Evolutionary conservation across 2,797 vertebrate genomes (phyloP).

Genomic region (Acipenser oxyrinchus): DNA sequence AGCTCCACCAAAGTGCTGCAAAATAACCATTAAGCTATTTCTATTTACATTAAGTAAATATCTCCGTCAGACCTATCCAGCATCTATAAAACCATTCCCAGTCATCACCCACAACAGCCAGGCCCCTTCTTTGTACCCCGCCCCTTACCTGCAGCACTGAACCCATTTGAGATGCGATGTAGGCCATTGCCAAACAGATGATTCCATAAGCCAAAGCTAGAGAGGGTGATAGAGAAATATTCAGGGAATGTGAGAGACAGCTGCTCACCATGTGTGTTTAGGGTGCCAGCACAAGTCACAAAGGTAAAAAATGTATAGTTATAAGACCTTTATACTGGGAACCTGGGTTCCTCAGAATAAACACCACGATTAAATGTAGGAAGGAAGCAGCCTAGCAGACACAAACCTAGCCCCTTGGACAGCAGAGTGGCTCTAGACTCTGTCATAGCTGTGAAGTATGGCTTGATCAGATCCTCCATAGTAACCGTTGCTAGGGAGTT

Average conservation of each 20-base stretch:
- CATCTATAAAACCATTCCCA: neutral
- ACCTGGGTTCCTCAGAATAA: too few species aligned
- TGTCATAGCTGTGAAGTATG: conserved; percentile 65
- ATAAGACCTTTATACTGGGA: too few species aligned
- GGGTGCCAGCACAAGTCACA: too few species aligned
- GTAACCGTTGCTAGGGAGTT: conserved; percentile 87
- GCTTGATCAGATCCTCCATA: conserved; percentile 85
- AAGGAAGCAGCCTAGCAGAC: neutral
- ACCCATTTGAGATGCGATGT: conserved; percentile 80
- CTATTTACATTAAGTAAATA: too few species aligned
- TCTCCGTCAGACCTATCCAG: too few species aligned
- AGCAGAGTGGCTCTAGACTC: conserved; percentile 70
- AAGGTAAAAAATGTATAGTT: too few species aligned
- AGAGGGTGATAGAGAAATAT: conserved; percentile 18
- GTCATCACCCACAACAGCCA: neutral
- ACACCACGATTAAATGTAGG: too few species aligned
- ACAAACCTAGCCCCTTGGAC: conserved; percentile 73
- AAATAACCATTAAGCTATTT: too few species aligned
- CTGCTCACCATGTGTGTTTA: too few species aligned
- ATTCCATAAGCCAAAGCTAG: conserved; percentile 76
- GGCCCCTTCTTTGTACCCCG: too few species aligned
- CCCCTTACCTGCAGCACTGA: conserved; percentile 77
- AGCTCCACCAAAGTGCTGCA: too few species aligned
- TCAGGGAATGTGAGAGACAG: too few species aligned
- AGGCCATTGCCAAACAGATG: conserved; percentile 86